phyloP scores from a whole-genome alignment of 2,888 invertebrate species.

The Melipona bicolor region DNA sequence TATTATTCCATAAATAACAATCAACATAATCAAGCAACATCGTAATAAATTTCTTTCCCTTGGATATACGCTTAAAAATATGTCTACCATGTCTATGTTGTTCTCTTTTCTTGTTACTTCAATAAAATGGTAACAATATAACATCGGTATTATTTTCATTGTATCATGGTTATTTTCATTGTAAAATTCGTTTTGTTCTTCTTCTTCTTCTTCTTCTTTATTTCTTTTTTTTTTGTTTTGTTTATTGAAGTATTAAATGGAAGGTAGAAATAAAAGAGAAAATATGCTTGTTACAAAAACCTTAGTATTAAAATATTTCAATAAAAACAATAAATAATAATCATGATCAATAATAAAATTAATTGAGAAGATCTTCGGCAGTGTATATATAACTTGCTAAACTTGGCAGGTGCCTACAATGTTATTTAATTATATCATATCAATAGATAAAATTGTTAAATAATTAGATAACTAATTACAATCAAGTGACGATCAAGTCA shows the following conservation, averaged over 20 bases:
- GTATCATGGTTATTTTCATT: slow-evolving; percentile 18
- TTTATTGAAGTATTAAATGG: slow-evolving; percentile 43
- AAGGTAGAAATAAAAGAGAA: slow-evolving; percentile 70
- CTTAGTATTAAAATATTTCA: slow-evolving; percentile 84
- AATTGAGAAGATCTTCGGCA: slow-evolving; percentile 82
- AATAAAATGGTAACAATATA: slow-evolving; percentile 19
- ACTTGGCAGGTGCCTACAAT: slow-evolving; percentile 80
- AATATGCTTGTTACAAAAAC: slow-evolving; percentile 82
- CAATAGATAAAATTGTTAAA: slow-evolving; percentile 78
- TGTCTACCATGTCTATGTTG: slow-evolving; percentile 34
- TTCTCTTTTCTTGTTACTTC: slow-evolving; percentile 9
- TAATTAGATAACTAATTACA: slow-evolving; percentile 80
- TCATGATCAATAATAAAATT: slow-evolving; percentile 82
- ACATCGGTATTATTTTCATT: slow-evolving; percentile 12
- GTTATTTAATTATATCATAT: slow-evolving; percentile 75
- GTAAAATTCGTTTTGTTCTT: neutral
- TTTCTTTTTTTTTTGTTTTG: neutral
- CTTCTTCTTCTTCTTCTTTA: neutral
- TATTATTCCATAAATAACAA: slow-evolving; percentile 36
- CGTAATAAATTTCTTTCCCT: slow-evolving; percentile 13
- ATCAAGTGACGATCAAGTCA: slow-evolving; percentile 69
- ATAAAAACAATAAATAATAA: slow-evolving; percentile 84
- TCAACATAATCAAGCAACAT: slow-evolving; percentile 33
- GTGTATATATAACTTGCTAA: slow-evolving; percentile 82
- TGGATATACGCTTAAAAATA: slow-evolving; percentile 51